phyloP scores from a whole-genome alignment of 2,888 invertebrate species.

The Chalcosyrphus nemorum region DNA sequence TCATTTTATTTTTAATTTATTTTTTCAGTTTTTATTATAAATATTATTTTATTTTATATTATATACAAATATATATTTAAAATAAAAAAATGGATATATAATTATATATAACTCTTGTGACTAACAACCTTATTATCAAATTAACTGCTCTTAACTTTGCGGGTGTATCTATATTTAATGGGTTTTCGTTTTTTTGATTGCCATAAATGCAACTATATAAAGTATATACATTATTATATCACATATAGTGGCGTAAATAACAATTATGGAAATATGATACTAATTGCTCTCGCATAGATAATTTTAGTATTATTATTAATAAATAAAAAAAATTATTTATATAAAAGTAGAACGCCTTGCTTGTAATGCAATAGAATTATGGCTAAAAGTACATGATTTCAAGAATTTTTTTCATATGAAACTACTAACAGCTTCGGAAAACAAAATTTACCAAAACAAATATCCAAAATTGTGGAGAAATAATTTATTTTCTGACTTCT shows the following conservation, averaged over 20 bases:
- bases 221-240: neutral
- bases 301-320: neutral
- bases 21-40: conserved; percentile 47
- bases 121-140: conserved; percentile 36
- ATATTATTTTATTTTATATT: conserved; percentile 9
- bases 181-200: conserved; percentile 6
- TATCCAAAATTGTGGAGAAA: conserved; percentile 1
- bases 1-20: conserved; percentile 55
- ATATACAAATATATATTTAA: neutral
- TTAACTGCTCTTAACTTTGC: conserved; percentile 12
- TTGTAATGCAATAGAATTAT: conserved; percentile 1
- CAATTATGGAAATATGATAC: conserved; percentile 20
- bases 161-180: neutral
- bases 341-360: conserved; percentile 15
- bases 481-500: conserved; percentile 16
- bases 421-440: conserved; percentile 51
- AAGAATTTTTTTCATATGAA: neutral
- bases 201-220: conserved; percentile 1
- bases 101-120: conserved; percentile 9
- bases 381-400: neutral
- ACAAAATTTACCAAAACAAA: conserved; percentile 7
- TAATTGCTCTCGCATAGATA: conserved; percentile 49
- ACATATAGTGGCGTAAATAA: conserved; percentile 26
- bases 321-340: too few relatives aligned
- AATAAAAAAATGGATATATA: too few relatives aligned